These are phyloP conservation scores for Serinus canaria DNA, from an alignment of 2,113 vertebrate genomes.

Conservation along the genomic window DNA sequence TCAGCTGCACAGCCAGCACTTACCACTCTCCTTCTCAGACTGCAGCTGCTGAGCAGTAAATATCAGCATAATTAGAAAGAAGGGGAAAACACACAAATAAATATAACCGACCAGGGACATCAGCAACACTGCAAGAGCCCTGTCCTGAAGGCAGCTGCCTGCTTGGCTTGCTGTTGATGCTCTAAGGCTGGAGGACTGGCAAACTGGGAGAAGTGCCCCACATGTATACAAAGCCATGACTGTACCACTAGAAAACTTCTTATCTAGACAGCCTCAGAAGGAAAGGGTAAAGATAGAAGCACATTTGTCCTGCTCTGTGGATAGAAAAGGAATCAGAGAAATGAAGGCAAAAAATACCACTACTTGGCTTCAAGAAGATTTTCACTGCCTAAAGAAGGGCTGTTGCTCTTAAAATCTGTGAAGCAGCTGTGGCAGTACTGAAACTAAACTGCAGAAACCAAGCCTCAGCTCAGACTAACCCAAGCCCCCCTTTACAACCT, in stretches of 20 bases:
- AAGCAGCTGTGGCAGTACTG: background rate
- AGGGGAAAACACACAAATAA: slow-evolving; percentile 31
- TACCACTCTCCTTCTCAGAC: background rate
- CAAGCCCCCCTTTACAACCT: background rate
- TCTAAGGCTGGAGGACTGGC: background rate
- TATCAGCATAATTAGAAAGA: slow-evolving; percentile 11
- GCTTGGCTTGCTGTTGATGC: background rate
- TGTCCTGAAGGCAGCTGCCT: background rate
- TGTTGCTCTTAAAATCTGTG: background rate
- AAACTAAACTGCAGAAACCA: background rate
- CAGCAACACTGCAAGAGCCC: background rate
- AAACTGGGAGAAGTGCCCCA: background rate
- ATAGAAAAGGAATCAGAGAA: background rate
- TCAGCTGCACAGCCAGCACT: background rate
- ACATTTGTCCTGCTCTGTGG: background rate
- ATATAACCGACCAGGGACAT: background rate
- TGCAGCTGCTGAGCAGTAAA: slow-evolving; percentile 37
- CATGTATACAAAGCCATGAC: fast-evolving
- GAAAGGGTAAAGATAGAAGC: background rate
- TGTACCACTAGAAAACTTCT: background rate
- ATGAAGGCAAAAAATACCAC: background rate
- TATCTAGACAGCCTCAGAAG: background rate
- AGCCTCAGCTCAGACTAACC: background rate
- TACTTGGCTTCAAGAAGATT: background rate
- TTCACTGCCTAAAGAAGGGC: background rate